Evolutionary conservation across 2,888 invertebrate species (phyloP).

Genomic region (Volucella zonaria): DNA sequence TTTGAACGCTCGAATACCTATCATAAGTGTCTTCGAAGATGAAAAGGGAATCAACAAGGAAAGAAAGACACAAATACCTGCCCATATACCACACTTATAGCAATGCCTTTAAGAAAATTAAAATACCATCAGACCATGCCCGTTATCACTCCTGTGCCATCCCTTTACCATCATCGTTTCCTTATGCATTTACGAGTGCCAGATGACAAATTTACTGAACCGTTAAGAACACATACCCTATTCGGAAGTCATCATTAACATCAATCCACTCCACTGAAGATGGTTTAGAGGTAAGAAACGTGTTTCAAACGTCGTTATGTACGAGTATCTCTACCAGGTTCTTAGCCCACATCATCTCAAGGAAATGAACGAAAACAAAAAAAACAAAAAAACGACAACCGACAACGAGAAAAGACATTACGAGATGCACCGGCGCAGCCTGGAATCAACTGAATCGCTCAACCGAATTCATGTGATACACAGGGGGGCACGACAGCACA

Average conservation of each 20-base stretch:
- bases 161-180: constrained; percentile 56
- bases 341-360: constrained; percentile 72
- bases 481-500: constrained; percentile 42
- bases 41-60: not conserved
- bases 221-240: constrained; percentile 70
- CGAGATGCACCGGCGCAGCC: constrained; percentile 73
- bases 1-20: constrained; percentile 45
- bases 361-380: constrained; percentile 45
- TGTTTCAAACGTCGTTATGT: constrained; percentile 51
- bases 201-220: constrained; percentile 73
- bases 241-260: constrained; percentile 74
- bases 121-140: constrained; percentile 60
- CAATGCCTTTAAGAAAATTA: constrained; percentile 54
- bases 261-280: constrained; percentile 69
- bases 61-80: constrained; percentile 12
- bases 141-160: constrained; percentile 60
- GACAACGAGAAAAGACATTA: constrained; percentile 28
- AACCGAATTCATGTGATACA: constrained; percentile 69
- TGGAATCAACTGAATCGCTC: constrained; percentile 74
- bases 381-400: not conserved
- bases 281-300: constrained; percentile 60
- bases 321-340: constrained; percentile 29
- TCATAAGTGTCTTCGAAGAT: constrained; percentile 13
- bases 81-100: constrained; percentile 29
- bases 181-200: constrained; percentile 47